phyloP scores from a whole-genome alignment of 2,113 vertebrate species.

The Anguilla rostrata region DNA sequence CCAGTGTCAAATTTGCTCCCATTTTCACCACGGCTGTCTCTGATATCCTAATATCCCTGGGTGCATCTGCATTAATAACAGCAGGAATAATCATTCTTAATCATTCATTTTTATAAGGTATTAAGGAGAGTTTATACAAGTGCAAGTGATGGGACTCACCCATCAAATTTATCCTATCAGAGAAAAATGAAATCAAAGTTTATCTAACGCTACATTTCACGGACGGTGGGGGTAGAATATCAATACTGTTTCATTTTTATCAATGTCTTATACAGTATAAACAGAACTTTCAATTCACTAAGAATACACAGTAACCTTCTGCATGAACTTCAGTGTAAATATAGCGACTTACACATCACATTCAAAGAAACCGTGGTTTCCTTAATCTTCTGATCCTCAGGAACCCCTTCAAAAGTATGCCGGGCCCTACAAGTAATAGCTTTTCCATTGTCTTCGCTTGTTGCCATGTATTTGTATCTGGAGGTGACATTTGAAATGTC shows the following conservation, averaged over 20 bases:
- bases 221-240: no score
- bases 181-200: no score
- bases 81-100: neutral
- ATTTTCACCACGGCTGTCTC: neutral
- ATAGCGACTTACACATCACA: conserved; percentile 55
- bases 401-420: conserved; percentile 41
- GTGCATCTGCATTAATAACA: conserved; percentile 51
- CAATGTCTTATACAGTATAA: neutral
- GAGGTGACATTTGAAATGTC: conserved; percentile 3
- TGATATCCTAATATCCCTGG: conserved; percentile 31
- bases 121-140: neutral
- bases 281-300: neutral
- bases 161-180: no score
- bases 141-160: neutral
- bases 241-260: neutral
- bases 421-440: conserved; percentile 58
- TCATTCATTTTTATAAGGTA: neutral
- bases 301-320: neutral
- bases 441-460: conserved; percentile 20
- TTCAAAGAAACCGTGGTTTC: conserved; percentile 43
- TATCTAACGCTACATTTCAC: no score
- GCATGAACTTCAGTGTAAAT: neutral
- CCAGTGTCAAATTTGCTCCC: conserved; percentile 43
- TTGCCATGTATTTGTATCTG: conserved; percentile 41
- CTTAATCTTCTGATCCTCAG: conserved; percentile 32